Base-by-base conservation (phyloP, 2,797 vertebrate genomes). In the Nyctibius grandis region DNA sequence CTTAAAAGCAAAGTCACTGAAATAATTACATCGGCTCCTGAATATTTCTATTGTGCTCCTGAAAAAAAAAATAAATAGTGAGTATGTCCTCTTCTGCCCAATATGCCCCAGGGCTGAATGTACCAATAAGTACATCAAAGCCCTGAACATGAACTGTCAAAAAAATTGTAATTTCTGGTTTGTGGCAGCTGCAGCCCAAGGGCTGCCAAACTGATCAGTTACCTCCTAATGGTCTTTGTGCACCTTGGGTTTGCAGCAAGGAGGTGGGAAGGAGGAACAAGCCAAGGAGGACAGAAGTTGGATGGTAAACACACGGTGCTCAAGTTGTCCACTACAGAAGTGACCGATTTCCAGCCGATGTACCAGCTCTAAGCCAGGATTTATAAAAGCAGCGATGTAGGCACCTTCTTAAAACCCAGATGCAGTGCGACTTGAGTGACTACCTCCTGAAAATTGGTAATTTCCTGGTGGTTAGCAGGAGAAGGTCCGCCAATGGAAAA, bases 1-100 rank as follows among this genome's bases (percentile, higher is more conserved):
- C 98, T 97, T 98, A 98, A 97, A 97, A 98, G 98, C 96, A 96
- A 96, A 98, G 97, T 98, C 98, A 98, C 97, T 98, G 98, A 97
- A 98, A 98, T 98, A 98, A 99, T 99, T 98, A 98, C 85, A 56
- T 18, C 0, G 15, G 86, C 96, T 97, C 77, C 95, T 97, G 97
- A 97, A 97, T 96, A 96, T 97, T 98, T 92, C 96, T 96, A 94
- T 97, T 94, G 94, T 96, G 88, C 93, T 97, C 96, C 88, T 17
- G 65, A 86, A 96, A 85, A 85, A 76, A 76, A 87, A 83, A 78
- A 53, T 0, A 22, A 92, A 31, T 4, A 77, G 91, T 31, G 83
- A 93, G 23, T 85, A 87, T 8, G 79, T 88, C 94, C 89, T 94
- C 85, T 78, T 50, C 34, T 50, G 86, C 42, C 34, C 1, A 1